Base-by-base conservation (phyloP, 2,888 invertebrate species). In the Sabellastarte sp. region DNA sequence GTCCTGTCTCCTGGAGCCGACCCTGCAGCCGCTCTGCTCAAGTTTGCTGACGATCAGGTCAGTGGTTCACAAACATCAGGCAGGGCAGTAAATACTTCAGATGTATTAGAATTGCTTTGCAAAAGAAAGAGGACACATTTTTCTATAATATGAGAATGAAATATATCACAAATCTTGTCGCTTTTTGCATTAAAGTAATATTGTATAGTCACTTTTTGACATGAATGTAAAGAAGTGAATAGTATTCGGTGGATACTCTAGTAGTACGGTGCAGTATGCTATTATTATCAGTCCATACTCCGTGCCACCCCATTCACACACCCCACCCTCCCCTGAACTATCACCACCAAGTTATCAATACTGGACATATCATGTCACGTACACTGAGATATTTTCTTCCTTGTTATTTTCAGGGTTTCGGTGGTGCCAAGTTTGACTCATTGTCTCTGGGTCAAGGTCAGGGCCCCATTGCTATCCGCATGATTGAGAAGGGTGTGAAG, bases 31-130 rank as follows among this genome's bases (percentile, higher is more conserved):
- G 79, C 84, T 20, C 73, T 85, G 3, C 76, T 85, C 56, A 85
- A 85, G 73, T 85, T 85, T 76, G 85, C 85, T 30, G 85, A 85
- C 66, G 85, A 85, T 72, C 80, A n/a, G n/a, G 80, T n/a, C n/a
- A n/a, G n/a, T n/a, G n/a, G n/a, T n/a, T n/a, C n/a, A n/a, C n/a
- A n/a, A n/a, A n/a, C n/a, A n/a, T n/a, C n/a, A n/a, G n/a, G n/a
- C n/a, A n/a, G n/a, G n/a, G 5, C 41, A 15, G 41, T 41, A 15
- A 15, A 41, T 41, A 15, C 10, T 41, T 41, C 10, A 15, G 5
- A 41, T 5, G 41, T 41, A 41, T 5, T 15, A 15, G 41, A 15
- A 5, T 41, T 15, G 41, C 15, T 41, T 41, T 41, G 10, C 41
- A 41, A 41, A 15, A 41, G 41, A 15, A 5, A 15, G 41, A 15